Percentiles rank a stretch among this genome's conserved stretches.
phyloP scores from a whole-genome alignment of 2,888 invertebrate genomes.

The Eupeodes luniger region DNA sequence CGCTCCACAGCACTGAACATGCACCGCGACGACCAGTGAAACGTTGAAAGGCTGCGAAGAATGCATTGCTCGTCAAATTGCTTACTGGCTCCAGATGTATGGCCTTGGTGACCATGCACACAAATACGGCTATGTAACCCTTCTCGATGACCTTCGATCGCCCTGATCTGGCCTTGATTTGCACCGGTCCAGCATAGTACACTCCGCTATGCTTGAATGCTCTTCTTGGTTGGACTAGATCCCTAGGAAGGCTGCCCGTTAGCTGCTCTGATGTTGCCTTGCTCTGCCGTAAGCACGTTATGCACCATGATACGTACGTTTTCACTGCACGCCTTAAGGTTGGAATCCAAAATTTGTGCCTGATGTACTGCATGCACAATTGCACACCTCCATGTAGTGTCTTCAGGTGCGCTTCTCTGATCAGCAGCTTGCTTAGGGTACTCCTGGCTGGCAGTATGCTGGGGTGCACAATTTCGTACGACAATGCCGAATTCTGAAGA shows the following conservation, averaged over 20 bases:
- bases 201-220: slow-evolving; percentile 31
- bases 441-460: no score
- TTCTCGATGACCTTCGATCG: slow-evolving; percentile 28
- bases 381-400: background rate
- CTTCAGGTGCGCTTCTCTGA: no score
- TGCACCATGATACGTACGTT: background rate
- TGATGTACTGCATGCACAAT: background rate
- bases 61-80: no score
- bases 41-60: no score
- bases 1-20: slow-evolving; percentile 2
- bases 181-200: slow-evolving; percentile 24
- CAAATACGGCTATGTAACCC: no score
- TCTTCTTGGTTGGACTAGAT: background rate
- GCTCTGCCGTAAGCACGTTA: background rate
- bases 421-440: no score
- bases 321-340: background rate
- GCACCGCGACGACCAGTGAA: no score
- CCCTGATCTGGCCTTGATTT: slow-evolving; percentile 27
- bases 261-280: background rate
- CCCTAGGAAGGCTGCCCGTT: background rate
- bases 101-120: no score
- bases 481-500: background rate
- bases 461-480: no score
- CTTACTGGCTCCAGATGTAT: no score
- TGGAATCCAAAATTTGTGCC: background rate